A percentile compares a stretch with the other conserved stretches of the same genome.
phyloP scores from a whole-genome alignment of 2,797 vertebrate genomes.

The Mico argentatus region DNA sequence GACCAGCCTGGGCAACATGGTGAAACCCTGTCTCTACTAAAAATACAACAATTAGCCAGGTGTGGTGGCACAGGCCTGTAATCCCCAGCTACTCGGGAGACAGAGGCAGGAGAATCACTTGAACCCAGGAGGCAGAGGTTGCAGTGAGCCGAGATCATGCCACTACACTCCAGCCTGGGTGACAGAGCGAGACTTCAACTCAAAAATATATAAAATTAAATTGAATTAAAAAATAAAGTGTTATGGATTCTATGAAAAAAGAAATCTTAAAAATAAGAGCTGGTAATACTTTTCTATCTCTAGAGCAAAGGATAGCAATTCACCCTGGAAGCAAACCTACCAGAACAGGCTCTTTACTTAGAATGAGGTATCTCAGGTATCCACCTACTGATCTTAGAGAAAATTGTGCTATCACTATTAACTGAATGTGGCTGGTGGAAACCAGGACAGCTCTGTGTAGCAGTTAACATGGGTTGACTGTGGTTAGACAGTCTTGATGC shows the following conservation, averaged over 20 bases:
- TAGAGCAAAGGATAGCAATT: conserved; percentile 9
- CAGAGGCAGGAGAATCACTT: too few species aligned
- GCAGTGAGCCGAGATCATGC: too few species aligned
- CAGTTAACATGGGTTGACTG: neutral
- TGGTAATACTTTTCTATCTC: conserved; percentile 7
- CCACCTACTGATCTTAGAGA: neutral
- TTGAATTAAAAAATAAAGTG: conserved; percentile 17
- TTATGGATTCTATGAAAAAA: conserved; percentile 32
- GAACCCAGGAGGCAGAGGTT: too few species aligned
- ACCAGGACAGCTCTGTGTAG: neutral
- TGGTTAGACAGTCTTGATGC: neutral
- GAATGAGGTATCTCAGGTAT: neutral
- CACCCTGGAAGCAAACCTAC: neutral
- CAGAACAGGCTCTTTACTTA: conserved; percentile 8
- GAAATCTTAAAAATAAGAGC: neutral
- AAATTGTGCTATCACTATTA: conserved; percentile 8
- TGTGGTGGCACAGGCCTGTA: too few species aligned
- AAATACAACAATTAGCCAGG: too few species aligned
- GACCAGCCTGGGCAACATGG: too few species aligned
- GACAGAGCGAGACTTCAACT: too few species aligned
- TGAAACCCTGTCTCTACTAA: too few species aligned
- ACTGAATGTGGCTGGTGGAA: neutral
- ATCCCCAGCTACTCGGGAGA: too few species aligned
- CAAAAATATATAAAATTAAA: too few species aligned
- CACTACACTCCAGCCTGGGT: too few species aligned